These are phyloP conservation scores for Didymodactylos carnosus DNA, from an alignment of 2,888 invertebrate species.

Conservation along the genomic window DNA sequence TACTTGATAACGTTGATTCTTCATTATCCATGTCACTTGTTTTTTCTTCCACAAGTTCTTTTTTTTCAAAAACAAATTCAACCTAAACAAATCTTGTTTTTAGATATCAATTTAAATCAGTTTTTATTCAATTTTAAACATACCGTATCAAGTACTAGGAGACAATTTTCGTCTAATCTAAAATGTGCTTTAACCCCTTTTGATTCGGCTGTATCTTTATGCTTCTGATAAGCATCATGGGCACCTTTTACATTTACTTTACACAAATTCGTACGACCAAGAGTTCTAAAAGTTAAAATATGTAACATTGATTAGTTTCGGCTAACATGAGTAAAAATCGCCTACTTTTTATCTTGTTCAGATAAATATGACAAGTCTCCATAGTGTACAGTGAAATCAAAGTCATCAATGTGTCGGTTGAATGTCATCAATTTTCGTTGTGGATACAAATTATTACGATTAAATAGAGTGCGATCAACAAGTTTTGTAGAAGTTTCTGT, in stretches of 20 bases:
- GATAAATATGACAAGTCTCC: slow-evolving; percentile 51
- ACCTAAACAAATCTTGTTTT: neutral
- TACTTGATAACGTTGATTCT: slow-evolving; percentile 57
- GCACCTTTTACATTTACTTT: slow-evolving; percentile 31
- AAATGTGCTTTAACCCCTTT: slow-evolving; percentile 82
- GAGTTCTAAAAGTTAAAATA: slow-evolving; percentile 34
- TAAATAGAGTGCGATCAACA: neutral
- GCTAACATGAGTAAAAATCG: too few species aligned
- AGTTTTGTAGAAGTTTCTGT: slow-evolving; percentile 13
- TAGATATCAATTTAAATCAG: neutral
- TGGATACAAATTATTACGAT: slow-evolving; percentile 5
- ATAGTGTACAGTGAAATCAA: slow-evolving; percentile 69
- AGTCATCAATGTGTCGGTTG: slow-evolving; percentile 76
- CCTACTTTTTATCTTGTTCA: slow-evolving; percentile 21
- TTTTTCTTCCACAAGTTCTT: slow-evolving; percentile 32
- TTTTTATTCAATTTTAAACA: neutral
- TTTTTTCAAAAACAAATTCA: slow-evolving; percentile 11
- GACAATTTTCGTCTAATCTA: slow-evolving; percentile 73
- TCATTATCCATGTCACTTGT: slow-evolving; percentile 15
- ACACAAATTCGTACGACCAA: slow-evolving; percentile 55
- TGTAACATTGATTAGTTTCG: neutral
- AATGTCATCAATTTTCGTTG: slow-evolving; percentile 72
- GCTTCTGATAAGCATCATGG: slow-evolving; percentile 5
- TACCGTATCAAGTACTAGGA: slow-evolving; percentile 48
- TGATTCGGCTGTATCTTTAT: slow-evolving; percentile 22